A percentile compares a stretch with the other conserved stretches of the same genome.
Evolutionary conservation across 2,797 vertebrate genomes (phyloP).

Genomic region (Kryptopterus vitreolus): DNA sequence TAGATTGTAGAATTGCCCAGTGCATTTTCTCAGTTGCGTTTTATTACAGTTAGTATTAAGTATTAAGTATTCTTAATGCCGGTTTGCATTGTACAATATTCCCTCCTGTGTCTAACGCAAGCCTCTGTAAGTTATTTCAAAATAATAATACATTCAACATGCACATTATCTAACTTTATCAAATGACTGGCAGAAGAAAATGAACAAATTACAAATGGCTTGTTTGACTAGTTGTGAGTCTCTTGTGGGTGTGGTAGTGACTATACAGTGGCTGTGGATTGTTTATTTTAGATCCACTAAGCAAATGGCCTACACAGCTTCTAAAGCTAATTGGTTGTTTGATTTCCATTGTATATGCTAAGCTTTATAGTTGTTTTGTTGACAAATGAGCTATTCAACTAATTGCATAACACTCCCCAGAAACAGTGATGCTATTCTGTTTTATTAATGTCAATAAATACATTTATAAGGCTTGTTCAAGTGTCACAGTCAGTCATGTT

Average conservation of each 20-base stretch:
- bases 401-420: background rate
- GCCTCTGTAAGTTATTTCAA: background rate
- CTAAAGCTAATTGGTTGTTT: background rate
- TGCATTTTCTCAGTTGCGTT: background rate
- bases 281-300: background rate
- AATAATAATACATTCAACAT: background rate
- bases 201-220: background rate
- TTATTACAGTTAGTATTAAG: too few species aligned
- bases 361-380: background rate
- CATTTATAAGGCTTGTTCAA: background rate
- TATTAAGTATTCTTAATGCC: background rate
- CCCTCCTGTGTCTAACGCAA: background rate
- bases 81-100: background rate
- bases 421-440: background rate
- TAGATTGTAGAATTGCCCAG: background rate
- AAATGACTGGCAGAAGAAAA: background rate
- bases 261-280: background rate
- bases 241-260: background rate
- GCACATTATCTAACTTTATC: conserved; percentile 3
- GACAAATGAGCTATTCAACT: background rate
- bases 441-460: background rate
- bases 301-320: background rate
- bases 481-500: background rate
- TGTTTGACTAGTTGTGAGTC: background rate
- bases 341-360: background rate